Percentiles rank a stretch among this genome's conserved stretches.
Conservation (phyloP, 2,888 invertebrate species). For the Penaeus monodon region DNA sequence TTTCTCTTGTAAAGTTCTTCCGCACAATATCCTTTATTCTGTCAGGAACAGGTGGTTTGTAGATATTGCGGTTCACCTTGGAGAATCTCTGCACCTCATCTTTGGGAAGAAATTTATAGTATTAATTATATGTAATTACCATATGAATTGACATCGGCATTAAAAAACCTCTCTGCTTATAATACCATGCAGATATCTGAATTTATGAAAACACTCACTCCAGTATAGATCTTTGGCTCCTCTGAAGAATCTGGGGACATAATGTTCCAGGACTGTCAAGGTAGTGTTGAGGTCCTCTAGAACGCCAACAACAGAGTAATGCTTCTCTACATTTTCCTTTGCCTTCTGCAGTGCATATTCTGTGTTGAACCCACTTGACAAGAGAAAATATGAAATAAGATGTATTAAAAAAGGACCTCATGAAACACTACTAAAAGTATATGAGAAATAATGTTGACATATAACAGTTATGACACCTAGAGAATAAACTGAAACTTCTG, state of each 20-base stretch:
- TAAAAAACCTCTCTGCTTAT: not conserved
- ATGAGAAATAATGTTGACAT: too few relatives aligned
- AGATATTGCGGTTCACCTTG: slow-evolving; percentile 78
- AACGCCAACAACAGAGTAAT: slow-evolving; percentile 90
- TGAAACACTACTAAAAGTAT: too few relatives aligned
- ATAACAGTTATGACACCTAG: too few relatives aligned
- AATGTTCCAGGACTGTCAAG: slow-evolving; percentile 85
- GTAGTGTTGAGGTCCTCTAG: slow-evolving; percentile 89
- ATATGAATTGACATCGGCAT: not conserved
- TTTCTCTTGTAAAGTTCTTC: slow-evolving; percentile 87
- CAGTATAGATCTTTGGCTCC: slow-evolving; percentile 84
- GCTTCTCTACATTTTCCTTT: slow-evolving; percentile 86
- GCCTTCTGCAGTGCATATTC: slow-evolving; percentile 85
- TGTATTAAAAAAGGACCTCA: not conserved
- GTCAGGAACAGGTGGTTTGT: slow-evolving; percentile 89
- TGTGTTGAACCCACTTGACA: slow-evolving; percentile 84
- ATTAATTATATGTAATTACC: slow-evolving; percentile 32
- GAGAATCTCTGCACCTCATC: slow-evolving; percentile 66
- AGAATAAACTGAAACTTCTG: too few relatives aligned
- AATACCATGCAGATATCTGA: not conserved
- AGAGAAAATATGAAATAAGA: not conserved
- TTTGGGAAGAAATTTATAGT: slow-evolving; percentile 59
- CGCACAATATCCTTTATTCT: slow-evolving; percentile 87
- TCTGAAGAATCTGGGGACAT: slow-evolving; percentile 85
- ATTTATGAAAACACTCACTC: slow-evolving; percentile 74